Evolutionary conservation across 2,113 vertebrate species (phyloP).

Genomic region (Felis chaus): DNA sequence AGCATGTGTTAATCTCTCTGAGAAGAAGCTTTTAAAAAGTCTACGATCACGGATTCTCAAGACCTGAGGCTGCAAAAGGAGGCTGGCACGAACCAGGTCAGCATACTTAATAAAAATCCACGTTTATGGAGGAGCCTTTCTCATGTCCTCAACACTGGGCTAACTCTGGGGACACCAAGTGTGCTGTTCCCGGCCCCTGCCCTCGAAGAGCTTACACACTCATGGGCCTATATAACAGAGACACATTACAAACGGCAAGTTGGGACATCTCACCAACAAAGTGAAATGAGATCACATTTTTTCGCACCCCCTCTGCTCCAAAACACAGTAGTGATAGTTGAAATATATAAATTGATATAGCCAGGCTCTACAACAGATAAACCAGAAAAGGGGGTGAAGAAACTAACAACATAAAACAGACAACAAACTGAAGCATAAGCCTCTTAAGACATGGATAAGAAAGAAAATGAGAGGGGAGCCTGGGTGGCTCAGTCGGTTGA

Average conservation of each 20-base stretch:
- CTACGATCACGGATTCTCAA: background rate
- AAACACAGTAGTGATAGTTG: background rate
- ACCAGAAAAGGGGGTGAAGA: background rate
- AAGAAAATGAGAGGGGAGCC: background rate
- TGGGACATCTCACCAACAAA: background rate
- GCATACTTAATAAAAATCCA: background rate
- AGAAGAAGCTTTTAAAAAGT: background rate
- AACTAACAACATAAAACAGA: background rate
- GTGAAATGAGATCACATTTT: background rate
- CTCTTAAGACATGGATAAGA: background rate
- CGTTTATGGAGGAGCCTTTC: background rate
- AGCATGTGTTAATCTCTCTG: background rate
- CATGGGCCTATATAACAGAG: background rate
- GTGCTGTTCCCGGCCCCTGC: background rate
- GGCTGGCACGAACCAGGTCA: background rate
- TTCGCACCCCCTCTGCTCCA: background rate
- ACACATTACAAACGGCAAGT: background rate
- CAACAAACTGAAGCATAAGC: background rate
- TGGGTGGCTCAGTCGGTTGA: too few species aligned
- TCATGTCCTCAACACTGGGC: background rate
- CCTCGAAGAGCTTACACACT: background rate
- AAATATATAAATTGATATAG: background rate
- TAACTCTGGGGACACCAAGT: background rate
- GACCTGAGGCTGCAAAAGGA: background rate
- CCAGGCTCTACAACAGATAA: background rate